A percentile compares a stretch with the other conserved stretches of the same genome.
phyloP scores from a whole-genome alignment of 2,113 vertebrate genomes.

The Psephotus haematonotus region DNA sequence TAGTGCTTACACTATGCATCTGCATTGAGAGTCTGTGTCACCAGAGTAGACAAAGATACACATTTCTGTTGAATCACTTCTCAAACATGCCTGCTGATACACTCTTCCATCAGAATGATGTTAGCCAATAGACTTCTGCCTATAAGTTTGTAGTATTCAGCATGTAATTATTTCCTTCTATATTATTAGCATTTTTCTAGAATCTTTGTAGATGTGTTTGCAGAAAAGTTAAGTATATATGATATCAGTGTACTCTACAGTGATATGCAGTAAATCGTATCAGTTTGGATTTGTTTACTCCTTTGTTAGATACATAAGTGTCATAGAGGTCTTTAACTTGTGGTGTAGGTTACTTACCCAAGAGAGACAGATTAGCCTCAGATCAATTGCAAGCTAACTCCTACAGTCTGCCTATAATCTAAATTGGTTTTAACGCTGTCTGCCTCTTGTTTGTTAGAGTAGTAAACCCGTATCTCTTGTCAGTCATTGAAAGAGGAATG shows the following conservation, averaged over 20 bases:
- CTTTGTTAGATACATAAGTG: background rate
- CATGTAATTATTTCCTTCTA: background rate
- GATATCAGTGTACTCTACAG: background rate
- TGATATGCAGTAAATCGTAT: background rate
- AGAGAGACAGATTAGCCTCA: background rate
- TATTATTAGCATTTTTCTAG: background rate
- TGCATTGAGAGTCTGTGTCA: background rate
- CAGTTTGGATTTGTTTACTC: background rate
- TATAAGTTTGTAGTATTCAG: too few species aligned
- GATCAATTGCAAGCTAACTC: background rate
- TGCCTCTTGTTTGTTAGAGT: background rate
- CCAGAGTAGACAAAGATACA: background rate
- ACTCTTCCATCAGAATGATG: background rate
- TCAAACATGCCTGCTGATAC: background rate
- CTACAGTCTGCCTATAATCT: background rate
- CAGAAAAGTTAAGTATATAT: background rate
- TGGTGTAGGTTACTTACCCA: background rate
- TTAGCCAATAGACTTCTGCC: background rate
- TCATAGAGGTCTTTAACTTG: background rate
- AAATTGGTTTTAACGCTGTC: background rate
- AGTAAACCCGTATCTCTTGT: background rate
- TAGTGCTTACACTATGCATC: background rate
- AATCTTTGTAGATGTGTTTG: background rate
- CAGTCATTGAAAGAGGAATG: background rate
- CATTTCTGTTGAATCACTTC: background rate